Conservation (phyloP, 2,113 vertebrate species). For the Ornithorhynchus anatinus region DNA sequence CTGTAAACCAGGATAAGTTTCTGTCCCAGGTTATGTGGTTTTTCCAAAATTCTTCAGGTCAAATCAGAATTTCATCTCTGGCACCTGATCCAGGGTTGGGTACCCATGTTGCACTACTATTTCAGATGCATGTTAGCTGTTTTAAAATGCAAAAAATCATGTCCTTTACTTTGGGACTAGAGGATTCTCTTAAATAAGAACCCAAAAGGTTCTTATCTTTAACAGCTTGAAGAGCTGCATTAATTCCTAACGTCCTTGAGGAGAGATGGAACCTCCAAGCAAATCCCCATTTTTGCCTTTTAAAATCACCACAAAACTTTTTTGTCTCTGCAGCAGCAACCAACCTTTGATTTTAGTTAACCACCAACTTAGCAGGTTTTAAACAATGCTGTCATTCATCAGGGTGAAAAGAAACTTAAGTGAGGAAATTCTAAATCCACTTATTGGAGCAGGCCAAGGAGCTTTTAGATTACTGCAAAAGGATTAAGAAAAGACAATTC, state of each 20-base stretch:
- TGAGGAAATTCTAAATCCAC: slow-evolving; percentile 4
- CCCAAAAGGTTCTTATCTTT: background rate
- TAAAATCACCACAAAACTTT: background rate
- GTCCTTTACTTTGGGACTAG: background rate
- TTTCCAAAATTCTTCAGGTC: background rate
- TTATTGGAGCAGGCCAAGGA: slow-evolving; percentile 5
- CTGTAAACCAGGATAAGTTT: too few species aligned
- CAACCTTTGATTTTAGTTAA: slow-evolving; percentile 30
- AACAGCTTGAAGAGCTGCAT: background rate
- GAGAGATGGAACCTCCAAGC: background rate
- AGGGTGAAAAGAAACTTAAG: slow-evolving; percentile 2
- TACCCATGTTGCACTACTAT: background rate
- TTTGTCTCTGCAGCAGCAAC: background rate
- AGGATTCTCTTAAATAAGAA: background rate
- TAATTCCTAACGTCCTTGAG: slow-evolving; percentile 21
- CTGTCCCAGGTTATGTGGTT: rapidly evolving
- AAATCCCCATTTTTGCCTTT: background rate
- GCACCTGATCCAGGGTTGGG: background rate
- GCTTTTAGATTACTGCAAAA: background rate
- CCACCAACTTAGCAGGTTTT: background rate
- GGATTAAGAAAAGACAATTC: background rate
- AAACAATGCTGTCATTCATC: slow-evolving; percentile 26
- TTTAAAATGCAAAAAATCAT: background rate
- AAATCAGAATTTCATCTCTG: background rate
- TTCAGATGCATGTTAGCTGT: background rate